Evolutionary conservation across 2,888 invertebrate species (phyloP).

Genomic region (Sinotaia quadrata): DNA sequence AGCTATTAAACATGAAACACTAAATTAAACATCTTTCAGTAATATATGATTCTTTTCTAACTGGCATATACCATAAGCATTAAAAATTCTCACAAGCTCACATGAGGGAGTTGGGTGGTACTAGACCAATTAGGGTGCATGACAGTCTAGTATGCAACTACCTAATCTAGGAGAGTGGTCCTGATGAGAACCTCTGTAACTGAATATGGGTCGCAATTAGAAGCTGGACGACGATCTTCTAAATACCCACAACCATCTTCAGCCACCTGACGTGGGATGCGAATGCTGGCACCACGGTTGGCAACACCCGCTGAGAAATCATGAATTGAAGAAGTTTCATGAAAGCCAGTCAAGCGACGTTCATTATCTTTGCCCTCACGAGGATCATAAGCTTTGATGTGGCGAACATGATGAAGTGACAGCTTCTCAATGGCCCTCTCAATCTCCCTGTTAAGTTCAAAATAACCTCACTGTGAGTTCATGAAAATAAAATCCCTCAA

Average conservation of each 20-base stretch:
- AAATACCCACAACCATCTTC: slow-evolving; percentile 95
- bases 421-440: slow-evolving; percentile 96
- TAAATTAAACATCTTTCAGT: too few relatives aligned
- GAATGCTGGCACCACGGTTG: slow-evolving; percentile 93
- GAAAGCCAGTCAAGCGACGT: slow-evolving; percentile 91
- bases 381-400: slow-evolving; percentile 97
- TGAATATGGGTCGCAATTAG: slow-evolving; percentile 72
- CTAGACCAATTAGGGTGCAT: too few relatives aligned
- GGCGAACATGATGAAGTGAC: slow-evolving; percentile 90
- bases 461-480: too few relatives aligned
- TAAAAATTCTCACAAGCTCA: too few relatives aligned
- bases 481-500: not conserved
- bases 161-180: slow-evolving; percentile 51
- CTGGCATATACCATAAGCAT: too few relatives aligned
- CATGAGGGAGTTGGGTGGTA: too few relatives aligned
- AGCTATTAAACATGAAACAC: too few relatives aligned
- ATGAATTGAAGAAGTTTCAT: slow-evolving; percentile 97
- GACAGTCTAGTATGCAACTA: too few relatives aligned
- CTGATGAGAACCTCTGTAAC: slow-evolving; percentile 65
- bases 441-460: slow-evolving; percentile 81
- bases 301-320: slow-evolving; percentile 95
- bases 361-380: slow-evolving; percentile 97
- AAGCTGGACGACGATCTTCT: slow-evolving; percentile 85
- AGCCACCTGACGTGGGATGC: slow-evolving; percentile 77
- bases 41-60: too few relatives aligned